A percentile compares a stretch with the other conserved stretches of the same genome.
Evolutionary conservation across 2,797 vertebrate species (phyloP).

Genomic region (Apogon talboti): DNA sequence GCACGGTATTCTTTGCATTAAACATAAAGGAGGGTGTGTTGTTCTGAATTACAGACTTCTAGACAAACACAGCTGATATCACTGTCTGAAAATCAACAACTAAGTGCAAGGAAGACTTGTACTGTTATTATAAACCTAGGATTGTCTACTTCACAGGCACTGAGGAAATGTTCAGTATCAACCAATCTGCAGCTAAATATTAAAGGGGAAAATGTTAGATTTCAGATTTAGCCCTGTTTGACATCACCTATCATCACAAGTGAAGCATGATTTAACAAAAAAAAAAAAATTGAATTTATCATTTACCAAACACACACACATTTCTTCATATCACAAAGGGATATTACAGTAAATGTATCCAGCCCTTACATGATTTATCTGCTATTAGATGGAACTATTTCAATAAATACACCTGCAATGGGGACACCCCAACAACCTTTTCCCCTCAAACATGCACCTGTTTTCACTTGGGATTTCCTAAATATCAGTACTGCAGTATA

Average conservation of each 20-base stretch:
- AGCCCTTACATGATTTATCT: constrained; percentile 8
- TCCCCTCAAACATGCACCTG: constrained; percentile 25
- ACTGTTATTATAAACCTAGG: constrained; percentile 66
- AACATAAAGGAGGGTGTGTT: too few relatives aligned
- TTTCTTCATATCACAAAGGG: constrained; percentile 31
- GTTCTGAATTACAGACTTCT: too few relatives aligned
- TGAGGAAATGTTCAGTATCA: constrained; percentile 37
- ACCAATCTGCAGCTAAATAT: constrained; percentile 41
- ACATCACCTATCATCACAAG: constrained; percentile 22
- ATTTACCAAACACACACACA: constrained; percentile 22
- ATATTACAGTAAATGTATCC: constrained; percentile 17
- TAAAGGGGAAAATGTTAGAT: neutral
- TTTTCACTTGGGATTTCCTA: constrained; percentile 1
- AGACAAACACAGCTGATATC: neutral
- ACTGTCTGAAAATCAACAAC: constrained; percentile 5
- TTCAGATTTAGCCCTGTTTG: constrained; percentile 26
- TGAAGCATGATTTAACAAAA: neutral
- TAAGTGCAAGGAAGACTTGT: constrained; percentile 16
- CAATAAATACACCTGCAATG: constrained; percentile 26
- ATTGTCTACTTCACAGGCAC: constrained; percentile 84
- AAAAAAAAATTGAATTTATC: neutral
- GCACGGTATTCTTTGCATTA: constrained; percentile 17
- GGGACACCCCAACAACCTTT: constrained; percentile 7
- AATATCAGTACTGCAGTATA: neutral
- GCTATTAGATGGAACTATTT: constrained; percentile 6